Evolutionary conservation across 2,888 invertebrate species (phyloP).

Genomic region (Cetonia aurata): DNA sequence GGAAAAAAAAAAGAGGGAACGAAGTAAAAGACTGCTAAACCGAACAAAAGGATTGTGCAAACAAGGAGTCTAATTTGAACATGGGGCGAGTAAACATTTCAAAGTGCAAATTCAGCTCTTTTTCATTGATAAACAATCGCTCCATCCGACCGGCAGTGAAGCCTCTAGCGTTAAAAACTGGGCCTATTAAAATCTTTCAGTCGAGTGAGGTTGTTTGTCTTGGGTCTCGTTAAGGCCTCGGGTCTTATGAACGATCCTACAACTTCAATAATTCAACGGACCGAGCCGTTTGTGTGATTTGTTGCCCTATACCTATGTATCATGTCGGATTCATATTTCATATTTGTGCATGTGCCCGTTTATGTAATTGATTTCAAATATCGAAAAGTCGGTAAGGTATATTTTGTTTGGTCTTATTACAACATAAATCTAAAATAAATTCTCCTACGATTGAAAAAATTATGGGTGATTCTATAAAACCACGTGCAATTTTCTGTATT

Average conservation of each 20-base stretch:
- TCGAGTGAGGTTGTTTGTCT: slow-evolving; percentile 64
- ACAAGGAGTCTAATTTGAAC: slow-evolving; percentile 51
- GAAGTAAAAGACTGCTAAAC: slow-evolving; percentile 46
- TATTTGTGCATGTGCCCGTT: slow-evolving; percentile 31
- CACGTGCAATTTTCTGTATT: too few species aligned
- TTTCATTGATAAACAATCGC: slow-evolving; percentile 60
- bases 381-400: slow-evolving; percentile 7
- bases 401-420: slow-evolving; percentile 3
- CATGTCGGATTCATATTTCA: slow-evolving; percentile 36
- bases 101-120: slow-evolving; percentile 59
- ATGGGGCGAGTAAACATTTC: slow-evolving; percentile 48
- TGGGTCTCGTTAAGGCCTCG: slow-evolving; percentile 60
- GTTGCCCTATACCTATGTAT: slow-evolving; percentile 53
- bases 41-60: slow-evolving; percentile 48
- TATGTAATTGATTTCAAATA: slow-evolving; percentile 36
- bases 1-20: slow-evolving; percentile 23
- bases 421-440: not conserved
- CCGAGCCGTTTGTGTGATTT: slow-evolving; percentile 56
- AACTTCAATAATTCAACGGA: slow-evolving; percentile 57
- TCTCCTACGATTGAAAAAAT: not conserved
- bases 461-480: too few species aligned
- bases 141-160: slow-evolving; percentile 53
- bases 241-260: slow-evolving; percentile 45
- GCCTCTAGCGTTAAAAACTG: slow-evolving; percentile 64
- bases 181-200: slow-evolving; percentile 67